phyloP scores from a whole-genome alignment of 2,888 invertebrate genomes.

The Homarus gammarus region DNA sequence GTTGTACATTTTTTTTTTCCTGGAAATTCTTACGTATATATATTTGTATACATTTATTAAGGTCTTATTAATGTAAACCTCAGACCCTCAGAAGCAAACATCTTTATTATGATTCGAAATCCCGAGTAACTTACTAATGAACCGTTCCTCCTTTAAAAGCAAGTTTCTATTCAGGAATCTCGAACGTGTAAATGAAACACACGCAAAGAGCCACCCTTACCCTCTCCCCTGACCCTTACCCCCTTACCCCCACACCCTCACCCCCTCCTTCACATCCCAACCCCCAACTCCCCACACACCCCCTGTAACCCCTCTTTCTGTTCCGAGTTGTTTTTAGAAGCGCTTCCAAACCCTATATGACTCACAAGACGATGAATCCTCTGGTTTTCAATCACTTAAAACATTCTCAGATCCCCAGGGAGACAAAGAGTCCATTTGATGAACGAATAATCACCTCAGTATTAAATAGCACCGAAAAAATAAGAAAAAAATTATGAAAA shows the following conservation, averaged over 20 bases:
- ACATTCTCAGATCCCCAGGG: background rate
- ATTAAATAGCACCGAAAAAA: too few species aligned
- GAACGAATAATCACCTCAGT: slow-evolving; percentile 31
- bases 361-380: background rate
- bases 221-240: background rate
- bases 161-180: background rate
- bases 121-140: background rate
- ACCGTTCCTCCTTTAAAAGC: background rate
- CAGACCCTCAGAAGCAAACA: background rate
- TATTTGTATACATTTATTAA: too few species aligned
- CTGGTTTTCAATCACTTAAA: slow-evolving; percentile 42
- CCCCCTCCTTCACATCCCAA: too few species aligned
- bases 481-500: background rate
- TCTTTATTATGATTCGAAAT: background rate
- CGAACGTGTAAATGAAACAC: background rate
- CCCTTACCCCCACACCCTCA: background rate
- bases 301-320: background rate
- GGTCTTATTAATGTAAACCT: too few species aligned
- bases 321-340: background rate
- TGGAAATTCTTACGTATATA: too few species aligned
- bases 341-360: background rate
- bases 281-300: too few species aligned
- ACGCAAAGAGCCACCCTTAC: background rate
- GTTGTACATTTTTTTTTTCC: too few species aligned
- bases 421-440: slow-evolving; percentile 7